Evolutionary conservation across 35 echinoderm and acorn worm species (phyloP), one percentile per base, ranked within the genome.

Genomic region (Amphiura filiformis): DNA sequence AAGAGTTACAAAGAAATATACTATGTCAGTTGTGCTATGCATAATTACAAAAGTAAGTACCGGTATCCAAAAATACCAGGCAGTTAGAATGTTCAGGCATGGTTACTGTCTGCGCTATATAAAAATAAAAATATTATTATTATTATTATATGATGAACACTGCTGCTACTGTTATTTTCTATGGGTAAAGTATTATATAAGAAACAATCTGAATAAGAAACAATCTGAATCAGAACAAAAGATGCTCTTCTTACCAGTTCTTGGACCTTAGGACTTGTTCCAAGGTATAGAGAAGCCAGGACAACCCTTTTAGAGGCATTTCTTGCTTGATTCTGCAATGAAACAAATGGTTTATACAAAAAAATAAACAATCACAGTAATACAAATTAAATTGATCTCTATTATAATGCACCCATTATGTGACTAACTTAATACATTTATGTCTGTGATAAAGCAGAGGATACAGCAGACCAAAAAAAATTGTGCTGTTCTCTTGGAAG

Each of bases 281-380:
- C 93, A 37, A 95, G 82, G 39, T 95, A 95, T 0, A 95, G 82
- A 75, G 93, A 87, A 11, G 93, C 84, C 0, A 94, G 61, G 1
- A 91, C 91, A 64, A 31, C 89, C 79, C 42, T 88, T 80, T 31
- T 34, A 87, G 65, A 83, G 39, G 7, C 35, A 81, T 31, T 65
- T 65, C 34, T 81, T 86, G 18, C 79, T 61, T 37, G 31, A 38
- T 83, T 90, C 61, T 23, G 31, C 23, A 78, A 79, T 34, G 75
- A 39, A 40, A 64, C 56, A 0, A 31, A 78, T 57, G n/a, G n/a
- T n/a, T n/a, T n/a, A n/a, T n/a, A n/a, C n/a, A n/a, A n/a, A n/a
- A n/a, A n/a, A n/a, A n/a, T n/a, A n/a, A n/a, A 76, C 39, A 84
- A 37, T 23, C 18, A 80, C 34, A 57, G 18, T 40, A 80, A 1